Conservation (phyloP, 2,888 invertebrate species). For the Pristionchus maxplancki region DNA sequence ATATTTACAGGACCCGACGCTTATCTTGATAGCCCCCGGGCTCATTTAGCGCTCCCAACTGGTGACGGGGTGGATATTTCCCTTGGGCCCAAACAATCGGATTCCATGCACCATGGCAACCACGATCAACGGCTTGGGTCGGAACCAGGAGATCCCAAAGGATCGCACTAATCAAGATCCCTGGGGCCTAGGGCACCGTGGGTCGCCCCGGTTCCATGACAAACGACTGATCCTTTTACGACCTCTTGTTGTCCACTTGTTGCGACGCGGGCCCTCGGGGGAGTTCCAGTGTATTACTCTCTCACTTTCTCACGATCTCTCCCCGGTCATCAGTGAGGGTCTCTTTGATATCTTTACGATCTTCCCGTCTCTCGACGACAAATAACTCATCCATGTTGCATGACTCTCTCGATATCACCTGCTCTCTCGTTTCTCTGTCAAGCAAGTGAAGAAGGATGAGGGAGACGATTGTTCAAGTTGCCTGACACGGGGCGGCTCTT, state of each 20-base stretch:
- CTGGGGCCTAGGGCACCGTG: neutral
- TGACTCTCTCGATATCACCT: too few relatives aligned
- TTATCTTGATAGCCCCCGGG: neutral
- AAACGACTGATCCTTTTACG: constrained; percentile 35
- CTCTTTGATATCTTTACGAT: constrained; percentile 25
- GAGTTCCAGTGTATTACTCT: constrained; percentile 1
- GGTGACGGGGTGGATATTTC: neutral
- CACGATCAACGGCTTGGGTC: neutral
- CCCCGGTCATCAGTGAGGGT: neutral
- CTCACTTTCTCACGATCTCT: neutral
- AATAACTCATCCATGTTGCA: constrained; percentile 37
- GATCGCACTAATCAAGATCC: neutral
- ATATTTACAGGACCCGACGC: constrained; percentile 11
- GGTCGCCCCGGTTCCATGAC: neutral
- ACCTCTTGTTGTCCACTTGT: constrained; percentile 35
- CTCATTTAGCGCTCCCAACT: neutral
- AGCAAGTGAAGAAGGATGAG: too few relatives aligned
- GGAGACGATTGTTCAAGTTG: too few relatives aligned
- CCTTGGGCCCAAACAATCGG: neutral
- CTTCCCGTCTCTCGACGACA: neutral
- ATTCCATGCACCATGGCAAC: neutral
- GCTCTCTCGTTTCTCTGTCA: too few relatives aligned
- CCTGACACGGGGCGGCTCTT: too few relatives aligned
- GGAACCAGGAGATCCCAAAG: neutral
- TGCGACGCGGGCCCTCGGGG: neutral